A percentile compares a stretch with the other conserved stretches of the same genome.
Conservation (phyloP, 2,888 invertebrate genomes). For the Ptychoptera albimana region DNA sequence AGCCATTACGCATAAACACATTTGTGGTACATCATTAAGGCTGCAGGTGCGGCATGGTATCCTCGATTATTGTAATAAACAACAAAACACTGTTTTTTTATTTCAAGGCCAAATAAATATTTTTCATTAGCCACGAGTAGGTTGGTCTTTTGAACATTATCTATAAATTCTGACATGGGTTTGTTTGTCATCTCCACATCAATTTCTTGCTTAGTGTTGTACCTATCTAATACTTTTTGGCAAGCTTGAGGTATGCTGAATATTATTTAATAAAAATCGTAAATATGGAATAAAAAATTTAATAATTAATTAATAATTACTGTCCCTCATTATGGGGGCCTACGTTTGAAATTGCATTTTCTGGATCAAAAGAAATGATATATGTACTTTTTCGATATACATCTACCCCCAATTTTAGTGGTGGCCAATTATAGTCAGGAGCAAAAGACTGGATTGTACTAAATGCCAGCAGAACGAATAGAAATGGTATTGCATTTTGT, state of each 20-base stretch:
- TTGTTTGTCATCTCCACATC: not conserved
- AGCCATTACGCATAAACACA: too few species aligned
- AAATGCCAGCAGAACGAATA: not conserved
- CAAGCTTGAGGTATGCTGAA: too few species aligned
- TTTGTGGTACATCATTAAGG: slow-evolving; percentile 40
- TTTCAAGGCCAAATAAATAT: slow-evolving; percentile 40
- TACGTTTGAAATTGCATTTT: too few species aligned
- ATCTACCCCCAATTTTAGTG: too few species aligned
- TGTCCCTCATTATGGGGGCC: too few species aligned
- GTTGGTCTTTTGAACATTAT: not conserved
- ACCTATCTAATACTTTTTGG: too few species aligned
- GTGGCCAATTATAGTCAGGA: too few species aligned
- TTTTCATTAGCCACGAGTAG: slow-evolving; percentile 40
- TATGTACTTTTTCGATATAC: too few species aligned
- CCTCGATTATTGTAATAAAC: slow-evolving; percentile 70
- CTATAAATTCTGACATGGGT: not conserved
- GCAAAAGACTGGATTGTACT: not conserved
- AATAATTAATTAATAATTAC: too few species aligned
- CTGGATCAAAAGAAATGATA: not conserved
- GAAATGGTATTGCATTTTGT: slow-evolving; percentile 42
- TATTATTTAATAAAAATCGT: too few species aligned
- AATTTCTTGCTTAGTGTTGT: too few species aligned
- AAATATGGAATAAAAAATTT: too few species aligned
- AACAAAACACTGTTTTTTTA: slow-evolving; percentile 29
- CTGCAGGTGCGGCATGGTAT: slow-evolving; percentile 46